A percentile compares a stretch with the other conserved stretches of the same genome.
Evolutionary conservation across 2,113 vertebrate species (phyloP).

Genomic region (Zosterops lateralis): DNA sequence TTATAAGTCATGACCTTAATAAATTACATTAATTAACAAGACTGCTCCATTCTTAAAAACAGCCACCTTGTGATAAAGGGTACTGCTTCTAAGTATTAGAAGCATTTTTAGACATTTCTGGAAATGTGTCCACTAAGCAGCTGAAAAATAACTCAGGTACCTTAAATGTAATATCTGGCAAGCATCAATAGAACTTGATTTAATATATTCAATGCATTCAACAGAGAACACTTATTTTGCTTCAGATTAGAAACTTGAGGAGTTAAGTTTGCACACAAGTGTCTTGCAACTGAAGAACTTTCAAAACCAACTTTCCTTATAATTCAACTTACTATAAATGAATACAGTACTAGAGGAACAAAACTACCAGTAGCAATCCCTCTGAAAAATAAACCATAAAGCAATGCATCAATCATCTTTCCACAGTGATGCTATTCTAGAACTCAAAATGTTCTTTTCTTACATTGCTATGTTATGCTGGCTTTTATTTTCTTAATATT

Average conservation of each 20-base stretch:
- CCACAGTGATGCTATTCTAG: background rate
- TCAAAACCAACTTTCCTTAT: background rate
- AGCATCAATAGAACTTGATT: background rate
- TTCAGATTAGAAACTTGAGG: background rate
- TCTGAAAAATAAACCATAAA: background rate
- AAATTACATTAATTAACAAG: background rate
- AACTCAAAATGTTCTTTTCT: background rate
- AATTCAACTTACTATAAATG: background rate
- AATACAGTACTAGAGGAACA: background rate
- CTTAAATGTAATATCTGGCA: background rate
- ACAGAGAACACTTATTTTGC: background rate
- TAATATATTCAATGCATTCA: background rate
- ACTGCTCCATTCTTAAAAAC: background rate
- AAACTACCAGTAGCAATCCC: background rate
- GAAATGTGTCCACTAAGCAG: background rate
- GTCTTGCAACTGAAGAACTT: background rate
- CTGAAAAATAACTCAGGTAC: background rate
- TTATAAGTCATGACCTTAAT: background rate
- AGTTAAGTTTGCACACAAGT: background rate
- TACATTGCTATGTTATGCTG: background rate
- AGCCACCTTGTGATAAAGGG: background rate
- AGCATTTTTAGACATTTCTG: background rate
- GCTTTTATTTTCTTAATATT: background rate
- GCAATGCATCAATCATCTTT: background rate
- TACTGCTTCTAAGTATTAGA: background rate